These are phyloP conservation scores for Uria aalge DNA, from an alignment of 2,113 vertebrate genomes.

Conservation along the genomic window DNA sequence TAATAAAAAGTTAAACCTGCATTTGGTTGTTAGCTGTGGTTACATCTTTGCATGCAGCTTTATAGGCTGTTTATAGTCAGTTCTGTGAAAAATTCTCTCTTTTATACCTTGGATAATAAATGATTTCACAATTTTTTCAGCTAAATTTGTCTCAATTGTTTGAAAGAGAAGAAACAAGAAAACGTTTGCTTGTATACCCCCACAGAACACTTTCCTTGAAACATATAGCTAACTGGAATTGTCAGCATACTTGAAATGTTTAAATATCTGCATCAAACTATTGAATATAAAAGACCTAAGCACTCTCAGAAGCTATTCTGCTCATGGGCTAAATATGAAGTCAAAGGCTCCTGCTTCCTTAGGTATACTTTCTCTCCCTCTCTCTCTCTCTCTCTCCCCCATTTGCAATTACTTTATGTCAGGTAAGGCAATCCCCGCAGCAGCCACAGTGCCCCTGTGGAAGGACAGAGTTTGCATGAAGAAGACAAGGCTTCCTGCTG, in stretches of 20 bases:
- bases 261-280: not conserved
- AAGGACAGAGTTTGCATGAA: not conserved
- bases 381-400: not conserved
- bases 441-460: not conserved
- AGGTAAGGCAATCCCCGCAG: not conserved
- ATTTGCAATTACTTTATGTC: not conserved
- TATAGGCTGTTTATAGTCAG: not conserved
- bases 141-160: not conserved
- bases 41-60: not conserved
- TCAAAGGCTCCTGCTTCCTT: not conserved
- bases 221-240: not conserved
- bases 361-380: not conserved
- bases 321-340: not conserved
- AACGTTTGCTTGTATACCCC: not conserved
- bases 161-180: not conserved
- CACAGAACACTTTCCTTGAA: not conserved
- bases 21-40: not conserved
- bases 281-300: not conserved
- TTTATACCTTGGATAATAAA: not conserved
- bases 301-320: not conserved
- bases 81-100: not conserved
- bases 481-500: not conserved
- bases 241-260: not conserved
- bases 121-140: not conserved
- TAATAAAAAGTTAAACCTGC: not conserved